Evolutionary conservation across 1,140 invertebrate genomes (phyloP), one percentile per base, ranked within the genome.

Genomic region (Aphaenogaster rudis): DNA sequence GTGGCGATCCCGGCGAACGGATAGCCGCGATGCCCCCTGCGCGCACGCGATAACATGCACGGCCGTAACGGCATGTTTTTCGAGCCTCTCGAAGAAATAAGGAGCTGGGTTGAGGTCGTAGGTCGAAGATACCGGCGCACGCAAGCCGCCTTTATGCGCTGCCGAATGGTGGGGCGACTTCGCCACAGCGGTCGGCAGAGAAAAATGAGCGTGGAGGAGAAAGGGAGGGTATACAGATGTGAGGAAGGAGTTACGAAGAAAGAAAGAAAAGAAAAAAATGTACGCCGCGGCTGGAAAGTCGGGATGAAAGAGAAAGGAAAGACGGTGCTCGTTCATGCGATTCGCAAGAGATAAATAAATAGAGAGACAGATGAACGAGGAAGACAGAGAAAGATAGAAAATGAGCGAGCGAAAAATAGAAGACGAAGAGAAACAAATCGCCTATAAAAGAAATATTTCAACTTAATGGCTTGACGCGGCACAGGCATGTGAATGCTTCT

Each of bases 11-110:
- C 93, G 90, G 61, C 82, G 89, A 86, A 89, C 88, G 93, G 92
- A 94, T 92, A 93, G 91, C 92, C 91, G 92, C 92, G 93, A 93
- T 94, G 94, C 94, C 94, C 94, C 94, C 94, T 93, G 94, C 92
- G 92, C 91, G 86, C 94, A 93, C 90, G 92, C 89, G 92, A 93
- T 93, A 93, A 93, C 92, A 92, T 85, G 87, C 85, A 88, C 77
- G 59, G 50, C 78, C 72, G 86, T 88, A 90, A 90, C 87, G 90
- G 66, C 89, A 89, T 92, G 88, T 92, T 92, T 92, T 92, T 92
- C 91, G 91, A 85, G 88, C 88, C 88, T 86, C 84, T 80, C 59
- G 77, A 69, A 91, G 91, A 91, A 92, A 91, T 87, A 90, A 88
- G 92, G 80, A 91, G 90, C 86, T 69, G 86, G 57, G 88, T 67